Base-by-base conservation (phyloP, 64 coral and sea anemone genomes). In the Stylophora pistillata region DNA sequence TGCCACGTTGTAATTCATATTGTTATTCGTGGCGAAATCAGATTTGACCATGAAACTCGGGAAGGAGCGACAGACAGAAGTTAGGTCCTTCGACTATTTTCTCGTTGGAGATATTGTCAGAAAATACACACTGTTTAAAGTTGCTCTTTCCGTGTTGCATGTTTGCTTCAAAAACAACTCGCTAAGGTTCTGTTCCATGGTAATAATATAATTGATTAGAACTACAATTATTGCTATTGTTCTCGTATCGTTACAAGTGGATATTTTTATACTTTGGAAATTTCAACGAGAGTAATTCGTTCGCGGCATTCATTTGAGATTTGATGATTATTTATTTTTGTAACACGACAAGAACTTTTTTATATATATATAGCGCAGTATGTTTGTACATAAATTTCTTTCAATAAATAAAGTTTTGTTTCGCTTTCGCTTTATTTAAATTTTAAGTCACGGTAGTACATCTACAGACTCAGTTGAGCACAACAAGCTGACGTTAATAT, bases 301-400 rank as follows among this genome's bases (percentile, higher is more conserved):
- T 84, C 80, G 60, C 69, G 80, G 37, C 80, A 84, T 84, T 69
- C 80, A 37, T 82, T 9, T 37, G 73, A 76, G 73, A 68, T 78
- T 78, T 78, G 52, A 56, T 78, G 80, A 54, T 84, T 84, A 84
- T 84, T 70, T 84, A 84, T 84, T 84, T 70, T 70, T 0, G n/a
- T n/a, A 69, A 68, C 53, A 28, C n/a, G 14, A 68, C 13, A 84
- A 25, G 30, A 29, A 33, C 31, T 52, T 1, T 79, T 70, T 53
- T 84, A 23, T 53, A 65, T 68, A 54, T n/a, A 53, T 10, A 18
- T 47, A 10, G n/a, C 7, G 20, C 20, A 37, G 60, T 82, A 47
- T 34, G 12, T 58, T 65, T 69, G 21, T 54, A 69, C 16, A 16
- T 68, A 29, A 11, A 41, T 69, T 21, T 33, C 27, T 37, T 2